phyloP scores from a whole-genome alignment of 92 coral and sea anemone genomes.

The Siderastrea radians region DNA sequence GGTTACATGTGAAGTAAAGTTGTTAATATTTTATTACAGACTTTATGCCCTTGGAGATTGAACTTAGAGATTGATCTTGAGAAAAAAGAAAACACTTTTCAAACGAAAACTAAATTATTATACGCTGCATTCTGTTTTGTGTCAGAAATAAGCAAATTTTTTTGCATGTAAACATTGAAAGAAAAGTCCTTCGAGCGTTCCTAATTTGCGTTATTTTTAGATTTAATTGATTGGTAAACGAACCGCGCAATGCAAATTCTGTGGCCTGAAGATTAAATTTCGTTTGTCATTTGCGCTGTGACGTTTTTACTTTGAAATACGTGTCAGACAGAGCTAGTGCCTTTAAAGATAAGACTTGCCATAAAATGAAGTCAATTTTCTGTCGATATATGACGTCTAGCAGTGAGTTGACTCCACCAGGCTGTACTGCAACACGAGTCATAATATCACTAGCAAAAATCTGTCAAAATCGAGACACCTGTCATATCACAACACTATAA shows the following conservation, averaged over 20 bases:
- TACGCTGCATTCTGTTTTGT: background rate
- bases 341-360: background rate
- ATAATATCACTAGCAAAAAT: background rate
- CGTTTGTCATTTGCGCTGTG: background rate
- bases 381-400: background rate
- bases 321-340: background rate
- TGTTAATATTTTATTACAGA: conserved; percentile 18
- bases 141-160: background rate
- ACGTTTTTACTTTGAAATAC: background rate
- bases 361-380: background rate
- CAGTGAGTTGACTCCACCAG: background rate
- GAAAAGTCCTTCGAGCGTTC: background rate
- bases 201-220: conserved; percentile 10
- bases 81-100: background rate
- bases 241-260: conserved; percentile 34
- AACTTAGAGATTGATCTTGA: background rate
- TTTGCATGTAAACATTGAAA: background rate
- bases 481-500: background rate
- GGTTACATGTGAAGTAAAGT: background rate
- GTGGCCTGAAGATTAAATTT: background rate
- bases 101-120: background rate
- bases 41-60: background rate
- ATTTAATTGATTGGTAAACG: background rate
- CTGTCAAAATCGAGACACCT: conserved; percentile 1
- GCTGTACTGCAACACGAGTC: background rate